A percentile compares a stretch with the other conserved stretches of the same genome.
Conservation (phyloP, 2,888 invertebrate genomes). For the Coremacera marginata region DNA sequence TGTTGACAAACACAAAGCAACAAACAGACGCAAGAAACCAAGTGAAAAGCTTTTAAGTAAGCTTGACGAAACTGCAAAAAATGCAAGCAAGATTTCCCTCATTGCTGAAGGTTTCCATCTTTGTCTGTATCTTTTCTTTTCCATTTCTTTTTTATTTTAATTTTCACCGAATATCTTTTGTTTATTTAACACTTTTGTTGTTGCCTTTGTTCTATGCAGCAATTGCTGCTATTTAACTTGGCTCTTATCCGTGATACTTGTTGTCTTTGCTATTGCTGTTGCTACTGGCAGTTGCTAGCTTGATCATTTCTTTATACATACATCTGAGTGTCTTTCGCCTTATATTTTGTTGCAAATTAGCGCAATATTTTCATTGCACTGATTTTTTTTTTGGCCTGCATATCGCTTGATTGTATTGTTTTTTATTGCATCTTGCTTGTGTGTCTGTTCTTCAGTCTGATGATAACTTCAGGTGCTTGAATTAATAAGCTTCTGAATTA, state of each 20-base stretch:
- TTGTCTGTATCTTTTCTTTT: conserved; percentile 1
- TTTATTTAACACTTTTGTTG: not conserved
- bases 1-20: not conserved
- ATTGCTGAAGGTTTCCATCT: not conserved
- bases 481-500: too few relatives aligned
- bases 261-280: not conserved
- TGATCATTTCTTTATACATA: not conserved
- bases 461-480: too few relatives aligned
- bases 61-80: not conserved
- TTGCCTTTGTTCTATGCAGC: conserved; percentile 5
- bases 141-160: not conserved
- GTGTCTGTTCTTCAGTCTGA: too few relatives aligned
- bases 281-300: not conserved
- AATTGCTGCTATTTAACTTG: not conserved
- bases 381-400: too few relatives aligned
- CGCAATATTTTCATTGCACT: too few relatives aligned
- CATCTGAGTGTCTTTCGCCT: not conserved
- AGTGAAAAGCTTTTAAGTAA: conserved; percentile 2
- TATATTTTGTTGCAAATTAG: too few relatives aligned
- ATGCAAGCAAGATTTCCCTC: too few relatives aligned
- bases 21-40: not conserved
- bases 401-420: too few relatives aligned
- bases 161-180: not conserved
- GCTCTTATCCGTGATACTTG: not conserved
- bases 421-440: too few relatives aligned